These are phyloP conservation scores for Eurypyga helias DNA, from an alignment of 2,113 vertebrate species.

Conservation along the genomic window DNA sequence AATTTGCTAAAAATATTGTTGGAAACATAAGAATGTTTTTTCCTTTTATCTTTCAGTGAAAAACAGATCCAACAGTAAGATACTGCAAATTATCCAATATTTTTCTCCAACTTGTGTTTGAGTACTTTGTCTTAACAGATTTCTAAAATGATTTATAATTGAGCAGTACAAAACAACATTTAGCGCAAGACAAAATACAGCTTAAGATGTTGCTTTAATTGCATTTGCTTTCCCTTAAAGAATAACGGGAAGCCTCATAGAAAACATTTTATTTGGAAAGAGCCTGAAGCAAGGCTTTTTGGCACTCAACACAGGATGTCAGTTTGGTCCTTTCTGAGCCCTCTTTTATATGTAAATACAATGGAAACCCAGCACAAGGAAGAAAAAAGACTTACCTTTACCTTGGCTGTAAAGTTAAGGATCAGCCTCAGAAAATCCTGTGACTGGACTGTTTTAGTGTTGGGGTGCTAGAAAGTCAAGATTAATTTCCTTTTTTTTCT, in stretches of 20 bases:
- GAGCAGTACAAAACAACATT: neutral
- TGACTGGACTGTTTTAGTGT: neutral
- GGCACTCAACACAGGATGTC: neutral
- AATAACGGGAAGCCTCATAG: neutral
- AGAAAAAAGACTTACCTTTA: neutral
- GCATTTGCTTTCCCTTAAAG: neutral
- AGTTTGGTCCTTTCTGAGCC: neutral
- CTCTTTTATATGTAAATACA: neutral
- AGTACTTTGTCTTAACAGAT: neutral
- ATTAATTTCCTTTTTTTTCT: neutral
- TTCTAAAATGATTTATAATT: slow-evolving; percentile 5
- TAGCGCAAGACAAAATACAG: neutral
- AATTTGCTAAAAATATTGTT: slow-evolving; percentile 57
- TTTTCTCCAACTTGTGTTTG: neutral
- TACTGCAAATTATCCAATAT: neutral
- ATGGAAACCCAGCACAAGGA: neutral
- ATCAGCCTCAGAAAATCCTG: neutral
- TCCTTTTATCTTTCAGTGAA: slow-evolving; percentile 34
- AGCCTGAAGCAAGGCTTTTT: neutral
- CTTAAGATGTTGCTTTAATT: neutral
- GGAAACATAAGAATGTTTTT: neutral
- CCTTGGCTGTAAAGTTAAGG: neutral
- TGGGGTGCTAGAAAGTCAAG: neutral
- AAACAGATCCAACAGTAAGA: slow-evolving; percentile 10
- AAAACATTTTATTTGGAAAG: slow-evolving; percentile 16